Base-by-base conservation (phyloP, 2,888 invertebrate genomes). In the Megastigmus dorsalis region DNA sequence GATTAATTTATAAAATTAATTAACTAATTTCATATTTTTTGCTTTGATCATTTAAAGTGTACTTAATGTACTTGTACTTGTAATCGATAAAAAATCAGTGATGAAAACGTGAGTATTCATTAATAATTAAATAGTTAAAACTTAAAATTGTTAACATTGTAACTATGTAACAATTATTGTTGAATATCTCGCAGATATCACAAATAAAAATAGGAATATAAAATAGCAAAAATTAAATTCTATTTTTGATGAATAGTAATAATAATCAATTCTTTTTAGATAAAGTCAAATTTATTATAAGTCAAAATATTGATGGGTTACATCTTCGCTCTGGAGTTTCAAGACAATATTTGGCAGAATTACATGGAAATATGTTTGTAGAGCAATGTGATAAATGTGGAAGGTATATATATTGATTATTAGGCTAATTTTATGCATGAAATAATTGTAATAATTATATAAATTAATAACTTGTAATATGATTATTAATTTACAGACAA, bases 291-390 rank as follows among this genome's bases (percentile, higher is more conserved):
- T 97, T 94, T 85, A 91, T 99, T 36, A 92, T 99, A 23, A 97
- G 97, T 84, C 99, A 99, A 89, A 99, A 99, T 89, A 98, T 99
- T 80, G 99, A 99, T 90, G 99, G 99, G 0, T 90, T 99, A 59
- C 99, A 99, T 89, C 89, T 98, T 66, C 92, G 95, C 82, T 97
- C 97, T 6, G 98, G 98, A 3, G 89, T 99, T 75, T 90, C 92
- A 0, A 91, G 97, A 74, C 92, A 93, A 81, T 89, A 93, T 84
- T 89, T 99, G 76, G 93, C 98, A 9, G 99, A 99, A 89, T 90
- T 99, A 55, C 99, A 99, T 90, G 99, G 99, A 1, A 98, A 99
- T 88, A 98, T 99, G 95, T 99, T 97, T 89, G 91, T 95, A 36
- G 97, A 98, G 86, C 94, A 97, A 85, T 99, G 99, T 86, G 93